Conservation (phyloP, 2,888 invertebrate genomes). For the Phoronis australis region DNA sequence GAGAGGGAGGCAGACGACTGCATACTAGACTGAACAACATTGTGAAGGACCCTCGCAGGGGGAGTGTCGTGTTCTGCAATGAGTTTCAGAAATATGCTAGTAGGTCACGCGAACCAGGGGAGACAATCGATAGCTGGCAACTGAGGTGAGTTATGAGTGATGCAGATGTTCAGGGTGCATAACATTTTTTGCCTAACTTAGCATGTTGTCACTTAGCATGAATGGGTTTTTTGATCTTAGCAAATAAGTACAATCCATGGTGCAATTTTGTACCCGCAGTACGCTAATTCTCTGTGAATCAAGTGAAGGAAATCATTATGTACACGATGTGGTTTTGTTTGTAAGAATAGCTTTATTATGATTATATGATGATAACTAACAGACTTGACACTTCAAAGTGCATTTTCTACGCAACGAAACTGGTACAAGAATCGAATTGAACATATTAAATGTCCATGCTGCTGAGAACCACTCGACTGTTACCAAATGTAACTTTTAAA, state of each 20-base stretch:
- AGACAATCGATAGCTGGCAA: slow-evolving; percentile 26
- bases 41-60: slow-evolving; percentile 30
- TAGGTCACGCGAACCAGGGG: slow-evolving; percentile 30
- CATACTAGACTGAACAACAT: slow-evolving; percentile 29
- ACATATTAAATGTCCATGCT: no score
- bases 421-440: no score
- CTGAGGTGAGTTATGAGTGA: slow-evolving; percentile 25
- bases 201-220: slow-evolving; percentile 1
- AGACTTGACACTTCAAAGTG: no score
- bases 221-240: not conserved
- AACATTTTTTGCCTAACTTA: not conserved
- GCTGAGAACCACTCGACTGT: no score
- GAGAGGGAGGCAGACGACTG: slow-evolving; percentile 33
- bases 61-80: slow-evolving; percentile 41
- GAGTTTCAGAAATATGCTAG: slow-evolving; percentile 42
- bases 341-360: no score
- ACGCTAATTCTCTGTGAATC: no score
- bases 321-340: no score
- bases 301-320: no score
- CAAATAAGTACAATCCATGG: not conserved
- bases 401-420: no score
- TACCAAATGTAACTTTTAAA: no score
- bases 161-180: not conserved
- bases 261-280: no score
- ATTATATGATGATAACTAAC: no score